Base-by-base conservation (phyloP, 2,113 vertebrate species). In the Microcebus murinus region DNA sequence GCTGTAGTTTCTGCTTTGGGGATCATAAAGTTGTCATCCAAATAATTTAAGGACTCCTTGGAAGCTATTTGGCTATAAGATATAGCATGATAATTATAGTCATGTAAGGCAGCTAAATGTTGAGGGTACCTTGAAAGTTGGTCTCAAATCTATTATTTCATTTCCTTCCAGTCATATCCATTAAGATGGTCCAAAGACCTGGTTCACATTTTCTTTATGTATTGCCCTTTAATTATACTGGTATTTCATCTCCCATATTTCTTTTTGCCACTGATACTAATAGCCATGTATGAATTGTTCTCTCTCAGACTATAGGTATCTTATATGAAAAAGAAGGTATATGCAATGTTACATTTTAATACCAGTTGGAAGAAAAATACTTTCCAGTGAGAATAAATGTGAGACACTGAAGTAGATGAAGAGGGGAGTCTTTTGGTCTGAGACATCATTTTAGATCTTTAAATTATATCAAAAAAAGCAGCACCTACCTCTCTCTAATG, bases 1-100 rank as follows among this genome's bases (percentile, higher is more conserved):
- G 12, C 67, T 96, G 5, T 96, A 73, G 77, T 79, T 73, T 96
- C 91, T 88, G 17, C 77, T 97, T 93, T 96, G 73, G 17, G 70
- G 73, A 83, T 95, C 68, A 5, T 97, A 91, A 97, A 97, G 31
- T 79, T 97, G 79, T 93, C 93, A 95, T 77, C 59, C 48, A 90
- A 95, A 94, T 96, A 97, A 97, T 95, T 98, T 96, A 97, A 96
- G 61, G 29, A 96, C 68, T 96, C 81, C 42, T 86, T 91, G 11
- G 86, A 96, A 97, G 89, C 68, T 80, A 93, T 90, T 97, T 97
- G 79, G 34, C 74, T 94, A 76, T 95, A 97, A 84, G 73, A 91
- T 93, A 94, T 89, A 96, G 67, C 86, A 83, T 87, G 88, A 89
- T 96, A 97, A 98, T 96, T 92, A 42, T 21, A 68, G 61, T 90